Evolutionary conservation across 2,888 invertebrate genomes (phyloP).

Genomic region (Parascotia fuliginaria): DNA sequence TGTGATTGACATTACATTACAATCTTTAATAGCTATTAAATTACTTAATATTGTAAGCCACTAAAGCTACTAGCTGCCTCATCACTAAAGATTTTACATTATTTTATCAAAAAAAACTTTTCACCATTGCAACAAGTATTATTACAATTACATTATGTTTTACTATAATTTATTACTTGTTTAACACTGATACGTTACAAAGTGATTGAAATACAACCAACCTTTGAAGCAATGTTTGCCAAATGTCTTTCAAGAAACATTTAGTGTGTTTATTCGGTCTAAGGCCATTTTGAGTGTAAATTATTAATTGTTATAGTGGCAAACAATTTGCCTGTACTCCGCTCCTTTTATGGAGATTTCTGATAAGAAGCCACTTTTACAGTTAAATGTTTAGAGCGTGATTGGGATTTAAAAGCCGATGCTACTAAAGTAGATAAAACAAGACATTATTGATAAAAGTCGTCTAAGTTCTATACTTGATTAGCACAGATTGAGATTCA

Average conservation of each 20-base stretch:
- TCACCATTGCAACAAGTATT: constrained; percentile 20
- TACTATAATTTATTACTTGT: constrained; percentile 26
- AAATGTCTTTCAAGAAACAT: constrained; percentile 28
- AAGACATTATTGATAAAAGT: too few relatives aligned
- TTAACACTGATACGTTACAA: constrained; percentile 27
- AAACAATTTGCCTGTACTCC: neutral
- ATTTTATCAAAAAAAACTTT: constrained; percentile 19
- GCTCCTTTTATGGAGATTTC: neutral
- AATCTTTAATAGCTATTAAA: neutral
- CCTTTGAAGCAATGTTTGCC: constrained; percentile 30
- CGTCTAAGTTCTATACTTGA: too few relatives aligned
- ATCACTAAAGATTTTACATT: neutral
- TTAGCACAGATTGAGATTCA: too few relatives aligned
- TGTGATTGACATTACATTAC: too few relatives aligned
- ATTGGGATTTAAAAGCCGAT: too few relatives aligned
- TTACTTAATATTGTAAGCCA: neutral
- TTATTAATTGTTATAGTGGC: constrained; percentile 5
- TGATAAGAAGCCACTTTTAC: neutral
- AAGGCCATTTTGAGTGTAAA: constrained; percentile 5
- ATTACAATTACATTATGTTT: constrained; percentile 7
- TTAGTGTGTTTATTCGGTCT: constrained; percentile 28
- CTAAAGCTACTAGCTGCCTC: too few relatives aligned
- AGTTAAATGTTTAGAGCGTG: neutral
- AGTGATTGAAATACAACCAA: constrained; percentile 21
- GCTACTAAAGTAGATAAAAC: too few relatives aligned